Base-by-base conservation (phyloP, 2,113 vertebrate species). In the Brachyhypopomus occidentalis region DNA sequence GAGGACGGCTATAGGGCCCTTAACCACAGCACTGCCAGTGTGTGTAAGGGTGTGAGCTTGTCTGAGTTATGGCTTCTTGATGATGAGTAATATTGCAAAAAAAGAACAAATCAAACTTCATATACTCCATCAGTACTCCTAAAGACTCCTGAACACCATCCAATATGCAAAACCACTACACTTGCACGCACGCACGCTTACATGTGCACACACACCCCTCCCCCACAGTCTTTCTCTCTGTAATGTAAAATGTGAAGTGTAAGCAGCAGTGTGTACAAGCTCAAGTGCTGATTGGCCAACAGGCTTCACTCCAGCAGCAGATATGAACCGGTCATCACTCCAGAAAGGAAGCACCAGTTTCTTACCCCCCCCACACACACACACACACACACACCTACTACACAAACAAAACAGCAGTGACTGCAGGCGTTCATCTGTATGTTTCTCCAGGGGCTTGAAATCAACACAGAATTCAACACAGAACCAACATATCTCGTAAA, bases 151-250 rank as follows among this genome's bases (percentile, higher is more conserved):
- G 8, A 52, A 52, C 12, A 52, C 14, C 45, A 52, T 14, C 45
- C 45, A 52, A 14, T 1, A 52, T 52, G 45, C 45, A 52, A 52
- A 5, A 20, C 5, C 30, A 67, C 14, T 30, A 30, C 30, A 36
- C n/a, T 67, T 19, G 5, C 22, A 62, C 41, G 25, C 12, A 41
- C 8, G 23, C 63, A 58, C 17, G 56, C 30, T 30, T 36, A 8
- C 62, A 45, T 60, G 4, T 70, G 63, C 75, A 55, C 75, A 75
- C 80, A 76, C 80, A 75, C 58, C 5, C 30, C 17, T 14, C 60
- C n/a, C 36, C 34, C 5, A 5, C 5, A 5, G 8, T 25, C 23
- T 58, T 5, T 30, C 30, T 79, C 34, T 34, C 36, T 80, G 72
- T 30, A 56, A 3, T 25, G 62, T 55, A 64, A 55, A 45, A 75